Evolutionary conservation across 2,888 invertebrate genomes (phyloP), one percentile per base, ranked within the genome.

Genomic region (Aricia artaxerxes): DNA sequence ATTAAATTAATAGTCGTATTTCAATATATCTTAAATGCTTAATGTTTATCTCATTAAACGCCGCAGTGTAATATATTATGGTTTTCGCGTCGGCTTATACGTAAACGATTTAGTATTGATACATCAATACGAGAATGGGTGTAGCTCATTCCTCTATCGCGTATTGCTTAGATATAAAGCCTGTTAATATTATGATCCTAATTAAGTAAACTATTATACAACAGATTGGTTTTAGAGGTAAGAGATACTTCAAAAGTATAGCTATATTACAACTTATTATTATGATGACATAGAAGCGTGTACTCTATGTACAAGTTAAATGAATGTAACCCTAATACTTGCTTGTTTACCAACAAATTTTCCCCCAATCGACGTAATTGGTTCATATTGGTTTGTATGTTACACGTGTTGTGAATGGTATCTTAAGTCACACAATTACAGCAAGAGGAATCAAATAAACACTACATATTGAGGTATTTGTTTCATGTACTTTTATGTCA

Each of bases 1-100:
- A 61, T 61, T 61, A 24, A 61, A 61, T 61, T 2, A 6, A 61
- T 31, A 2, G 31, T 64, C 64, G 64, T 64, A 31, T 31, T 64
- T 64, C 31, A 64, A 64, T 31, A 31, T 64, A 64, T 64, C 64
- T 64, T 64, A 64, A 64, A 64, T 31, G 64, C 64, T 64, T 31
- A 64, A 64, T 31, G 64, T 31, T 64, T 31, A 64, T 31, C 64
- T 31, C 64, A 31, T 31, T 64, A 64, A 64, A 64, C 31, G 31
- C 64, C 11, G 9, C 31, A 31, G 31, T 6, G 9, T 31, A 64
- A 64, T 64, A 64, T 31, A 64, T 64, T 1, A 64, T 64, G 64
- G 64, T 64, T 24, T 64, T 64, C 31, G 64, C 64, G 24, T 64
- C 64, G 31, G 64, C 61, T 64, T 31, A 64, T 9, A 64, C 6